Base-by-base conservation (phyloP, 2,888 invertebrate genomes). In the Xylocampa areola region DNA sequence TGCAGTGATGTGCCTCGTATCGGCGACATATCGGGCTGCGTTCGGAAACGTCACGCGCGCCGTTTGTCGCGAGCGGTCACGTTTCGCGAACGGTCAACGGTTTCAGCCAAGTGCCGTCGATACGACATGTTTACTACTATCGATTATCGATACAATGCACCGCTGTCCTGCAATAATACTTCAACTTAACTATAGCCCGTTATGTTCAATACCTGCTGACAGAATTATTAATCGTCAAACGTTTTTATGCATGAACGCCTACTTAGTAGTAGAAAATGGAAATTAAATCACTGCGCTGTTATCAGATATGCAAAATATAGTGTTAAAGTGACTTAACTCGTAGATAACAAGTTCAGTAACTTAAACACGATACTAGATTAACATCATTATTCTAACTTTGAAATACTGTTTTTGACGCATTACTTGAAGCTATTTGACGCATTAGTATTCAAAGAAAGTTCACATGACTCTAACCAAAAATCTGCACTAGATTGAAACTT, bases 21-120 rank as follows among this genome's bases (percentile, higher is more conserved):
- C 89, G 81, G 82, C 83, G 83, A 85, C 84, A 82, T 87, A 91
- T 92, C 90, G 82, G 82, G 73, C 79, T 82, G 81, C 83, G 86
- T 88, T 87, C 80, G 79, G 76, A 85, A 84, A 84, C 88, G 86
- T 91, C 91, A 90, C 89, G 91, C 88, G 89, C 86, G 87, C 87
- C 84, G 90, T 90, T 88, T 89, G 89, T 90, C 90, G 90, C 90
- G 78, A 74, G 72, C 80, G 80, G 90, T 92, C 92, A 92, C 92
- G 92, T 86, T 91, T 86, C 69, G 78, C 81, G 78, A 81, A 88
- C 92, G 81, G 92, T 91, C n/a, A n/a, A n/a, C n/a, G n/a, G n/a
- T n/a, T n/a, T n/a, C n/a, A 91, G 92, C 88, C 60, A 68, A 83
- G 82, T 75, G 82, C 83, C 80, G 88, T 73, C 77, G 77, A 59